Evolutionary conservation across 1,140 invertebrate species (phyloP), one percentile per base, ranked within the genome.

Genomic region (Drosophila murphyi): DNA sequence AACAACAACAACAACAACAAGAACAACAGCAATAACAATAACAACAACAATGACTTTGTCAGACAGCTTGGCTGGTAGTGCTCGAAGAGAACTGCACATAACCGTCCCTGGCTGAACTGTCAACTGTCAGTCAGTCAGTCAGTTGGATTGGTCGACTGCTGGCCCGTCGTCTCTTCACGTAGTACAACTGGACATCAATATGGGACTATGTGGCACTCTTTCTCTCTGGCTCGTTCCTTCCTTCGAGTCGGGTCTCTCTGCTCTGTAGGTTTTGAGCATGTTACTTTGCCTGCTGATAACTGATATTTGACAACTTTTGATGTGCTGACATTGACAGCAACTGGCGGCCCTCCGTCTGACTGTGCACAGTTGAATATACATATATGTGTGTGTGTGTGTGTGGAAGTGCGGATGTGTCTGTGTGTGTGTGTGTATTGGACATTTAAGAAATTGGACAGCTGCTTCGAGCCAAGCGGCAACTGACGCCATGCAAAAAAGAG

Each of bases 221-320:
- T 54, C 34, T 63, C 41, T 20, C 3, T 12, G 34, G 39, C 12
- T 45, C 37, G 48, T 51, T 37, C 31, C 37, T 29, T 31, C 39
- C 29, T 60, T 47, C 43, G 3, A 20, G 20, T 3, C 10, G 29
- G 20, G 41, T 43, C 20, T 54, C 35, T 41, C 45, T 72, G 12
- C 52, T 59, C 56, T 64, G 72, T 78, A 61, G 83, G 81, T 68
- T 83, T 80, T 74, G 70, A 72, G 70, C 80, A 78, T 88, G 85
- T 89, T 85, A 51, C 86, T 81, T 82, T 71, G 78, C 78, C 78
- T 78, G 77, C 85, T 88, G 85, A 88, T 89, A 88, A 88, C 85
- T 88, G 85, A 88, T 88, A 88, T 88, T 88, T 88, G 85, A 88
- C 85, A 88, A 88, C 85, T 89, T 88, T 88, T 88, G 85, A 88